Evolutionary conservation across 2,888 invertebrate genomes (phyloP), one percentile per base, ranked within the genome.

Genomic region (Netelia fuscicornis): DNA sequence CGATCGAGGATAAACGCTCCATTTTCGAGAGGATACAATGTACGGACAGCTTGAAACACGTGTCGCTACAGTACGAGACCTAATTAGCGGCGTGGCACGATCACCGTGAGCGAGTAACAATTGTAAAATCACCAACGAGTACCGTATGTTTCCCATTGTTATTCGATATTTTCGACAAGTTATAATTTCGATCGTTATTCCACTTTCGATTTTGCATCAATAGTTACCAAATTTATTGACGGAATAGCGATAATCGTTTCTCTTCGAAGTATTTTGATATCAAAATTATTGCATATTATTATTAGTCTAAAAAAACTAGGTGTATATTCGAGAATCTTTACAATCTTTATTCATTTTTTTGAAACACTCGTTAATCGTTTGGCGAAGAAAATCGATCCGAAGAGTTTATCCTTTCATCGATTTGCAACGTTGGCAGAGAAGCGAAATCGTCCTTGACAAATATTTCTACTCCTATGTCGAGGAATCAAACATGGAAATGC

Each of bases 81-180:
- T 74, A 74, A 74, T 81, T 80, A 80, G 58, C 23, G 64, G 20
- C 54, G 23, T 42, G 13, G 60, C 62, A 44, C 44, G 48, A 48
- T 48, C 20, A 48, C 13, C 48, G 30, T 48, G 11, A 2, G 11
- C 48, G 48, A 48, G 48, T 13, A 48, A 0, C 11, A 13, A 48
- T 48, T 48, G 3, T 13, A 48, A 48, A 48, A 48, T 48, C 30
- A 11, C 52, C 52, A 52, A 52, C 52, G 52, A 52, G n/a, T 10
- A 52, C 5, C 6, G 52, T 10, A 52, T 52, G n/a, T 52, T 2
- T 30, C 30, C 5, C 30, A 30, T 30, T 5, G 30, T 30, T 30
- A 30, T 30, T 30, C 30, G 30, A 30, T 5, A 30, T 30, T 30
- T 30, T 30, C 30, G 6, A 30, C 30, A 30, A 30, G 5, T 30